Evolutionary conservation across 2,888 invertebrate genomes (phyloP), one percentile per base, ranked within the genome.

Genomic region (Temnothorax unifasciatus): DNA sequence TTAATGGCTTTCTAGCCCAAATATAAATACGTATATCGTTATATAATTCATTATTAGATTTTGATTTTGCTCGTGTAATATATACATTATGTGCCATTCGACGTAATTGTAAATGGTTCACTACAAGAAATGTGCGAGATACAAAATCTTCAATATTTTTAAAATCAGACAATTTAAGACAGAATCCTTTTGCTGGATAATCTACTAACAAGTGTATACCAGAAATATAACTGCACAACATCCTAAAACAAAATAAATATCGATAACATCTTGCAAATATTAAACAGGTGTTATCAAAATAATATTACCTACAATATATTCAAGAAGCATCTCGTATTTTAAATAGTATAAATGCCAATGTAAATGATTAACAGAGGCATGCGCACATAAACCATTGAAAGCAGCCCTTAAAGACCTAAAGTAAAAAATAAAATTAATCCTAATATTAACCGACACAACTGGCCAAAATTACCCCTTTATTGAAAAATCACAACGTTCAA

Each of bases 341-440:
- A 97, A 95, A 89, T 97, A 96, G 92, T 98, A 96, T 0, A 97
- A 93, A 95, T 99, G 99, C 91, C 97, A 97, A 94, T 99, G 99
- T 29, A 98, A 96, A 94, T 99, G 99, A 95, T 99, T 99, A 0
- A 99, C 98, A 0, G 98, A 98, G 9, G 99, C 98, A 92, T 97
- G 96, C 0, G 97, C 99, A 93, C 98, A 97, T 8, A 98, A 95
- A 93, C 98, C 97, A 95, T 99, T 99, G 93, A 97, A 99, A 6
- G 97, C 97, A 85, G 98, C 95, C 84, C 97, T 96, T 74, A 97
- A 95, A 87, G 96, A 95, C 63, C 97, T 96, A 52, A 73, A 88
- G 1, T 29, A 87, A 75, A 86, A 75, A 74, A 2, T 9, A 83
- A 59, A 47, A 29, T 29, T 29, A 29, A 29, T 29, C 29, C 3